Base-by-base conservation (phyloP, 2,113 vertebrate species). In the Melanocharis versteri region DNA sequence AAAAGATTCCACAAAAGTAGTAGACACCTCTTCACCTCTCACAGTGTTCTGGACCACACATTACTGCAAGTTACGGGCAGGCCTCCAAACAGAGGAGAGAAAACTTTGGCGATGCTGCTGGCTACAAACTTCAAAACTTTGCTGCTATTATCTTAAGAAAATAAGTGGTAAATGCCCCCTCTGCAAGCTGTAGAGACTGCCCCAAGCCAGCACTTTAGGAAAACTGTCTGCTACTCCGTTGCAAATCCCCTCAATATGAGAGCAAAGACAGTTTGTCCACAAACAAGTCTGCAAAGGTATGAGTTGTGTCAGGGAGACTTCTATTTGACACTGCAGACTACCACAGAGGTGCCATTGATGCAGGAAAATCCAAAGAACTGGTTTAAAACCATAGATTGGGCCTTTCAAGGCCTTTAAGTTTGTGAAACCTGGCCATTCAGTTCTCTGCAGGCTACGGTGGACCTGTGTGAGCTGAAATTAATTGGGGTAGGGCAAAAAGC, bases 1-100 rank as follows among this genome's bases (percentile, higher is more conserved):
- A 87, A 90, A 89, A 45, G 26, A 62, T 73, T 69, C 73, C 82
- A 61, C 45, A 87, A 64, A 96, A 93, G 51, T 78, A 60, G 50
- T 23, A 87, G 69, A 91, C 57, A 69, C 33, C 64, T 71, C 57
- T 53, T 86, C 56, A 91, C 83, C 53, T 85, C 68, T 92, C 70
- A 56, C 39, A 45, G 72, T 33, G 31, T 30, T 78, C 37, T 75
- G 87, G 95, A 96, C 90, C 95, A 96, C 95, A 94, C 91, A 92
- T 19, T 56, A 42, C 68, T 61, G 64, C 31, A 80, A 64, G 45
- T 53, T 60, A 37, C 9, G 24, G 77, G 61, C 58, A 80, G 27
- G 26, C 11, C 56, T 94, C 75, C 85, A 65, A 81, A 80, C 27
- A 31, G 23, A 83, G 26, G n/a, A 87, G 60, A 71, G 33, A 48